Evolutionary conservation across 2,113 vertebrate species (phyloP).

Genomic region (Spilogale gracilis): DNA sequence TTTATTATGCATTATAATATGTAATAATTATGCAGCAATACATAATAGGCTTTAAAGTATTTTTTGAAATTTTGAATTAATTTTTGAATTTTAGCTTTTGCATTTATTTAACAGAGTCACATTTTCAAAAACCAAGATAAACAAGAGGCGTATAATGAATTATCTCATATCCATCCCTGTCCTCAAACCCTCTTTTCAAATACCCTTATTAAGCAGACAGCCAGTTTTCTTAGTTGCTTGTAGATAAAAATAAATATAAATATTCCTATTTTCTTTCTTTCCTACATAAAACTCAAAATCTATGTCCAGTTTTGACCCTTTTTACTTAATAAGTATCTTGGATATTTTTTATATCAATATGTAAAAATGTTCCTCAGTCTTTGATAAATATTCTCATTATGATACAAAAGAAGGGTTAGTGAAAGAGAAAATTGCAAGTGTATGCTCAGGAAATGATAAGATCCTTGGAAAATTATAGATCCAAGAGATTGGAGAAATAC

Average conservation of each 20-base stretch:
- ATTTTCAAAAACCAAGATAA: slow-evolving; percentile 38
- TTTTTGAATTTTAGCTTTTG: slow-evolving; percentile 12
- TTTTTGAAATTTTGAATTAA: not conserved
- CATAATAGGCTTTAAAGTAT: not conserved
- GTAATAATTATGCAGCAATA: not conserved
- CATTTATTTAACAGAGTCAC: not conserved
- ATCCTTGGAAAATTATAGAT: not conserved
- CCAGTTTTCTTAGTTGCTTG: not conserved
- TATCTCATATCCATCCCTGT: not conserved
- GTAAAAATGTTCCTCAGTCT: not conserved
- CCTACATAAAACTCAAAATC: not conserved
- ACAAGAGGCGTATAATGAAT: not conserved
- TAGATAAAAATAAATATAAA: not conserved
- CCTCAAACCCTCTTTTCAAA: not conserved
- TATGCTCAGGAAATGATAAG: slow-evolving; percentile 9
- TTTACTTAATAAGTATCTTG: not conserved
- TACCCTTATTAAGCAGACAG: not conserved
- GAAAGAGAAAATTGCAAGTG: not conserved
- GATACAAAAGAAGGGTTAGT: not conserved
- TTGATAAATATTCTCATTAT: not conserved
- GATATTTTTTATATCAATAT: not conserved
- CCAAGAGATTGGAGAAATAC: not conserved
- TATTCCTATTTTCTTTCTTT: slow-evolving; percentile 15
- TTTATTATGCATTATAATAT: not conserved
- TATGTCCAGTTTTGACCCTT: not conserved